Percentiles rank a stretch among this genome's conserved stretches.
phyloP scores from a whole-genome alignment of 2,113 vertebrate species.

The Hiodon tergisus region DNA sequence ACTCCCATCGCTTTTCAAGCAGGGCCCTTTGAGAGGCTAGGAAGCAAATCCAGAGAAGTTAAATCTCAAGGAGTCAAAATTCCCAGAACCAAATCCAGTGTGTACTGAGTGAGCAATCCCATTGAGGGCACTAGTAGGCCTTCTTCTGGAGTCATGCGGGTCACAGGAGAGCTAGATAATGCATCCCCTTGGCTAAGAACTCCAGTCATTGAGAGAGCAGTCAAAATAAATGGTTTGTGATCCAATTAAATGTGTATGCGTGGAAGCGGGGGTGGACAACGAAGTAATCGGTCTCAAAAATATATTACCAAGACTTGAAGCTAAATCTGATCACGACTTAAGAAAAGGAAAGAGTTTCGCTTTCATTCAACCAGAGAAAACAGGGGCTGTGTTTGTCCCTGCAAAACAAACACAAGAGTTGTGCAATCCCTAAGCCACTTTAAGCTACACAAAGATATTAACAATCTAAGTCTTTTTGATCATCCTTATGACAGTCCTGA shows the following conservation, averaged over 20 bases:
- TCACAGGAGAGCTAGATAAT: background rate
- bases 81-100: background rate
- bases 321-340: background rate
- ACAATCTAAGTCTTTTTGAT: constrained; percentile 30
- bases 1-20: background rate
- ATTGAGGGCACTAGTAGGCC: background rate
- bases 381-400: background rate
- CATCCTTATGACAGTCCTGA: constrained; percentile 23
- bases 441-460: constrained; percentile 27
- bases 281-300: background rate
- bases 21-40: background rate
- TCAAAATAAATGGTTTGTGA: constrained; percentile 1
- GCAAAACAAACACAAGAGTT: constrained; percentile 18
- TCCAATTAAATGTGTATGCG: constrained; percentile 6
- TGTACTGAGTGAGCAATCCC: background rate
- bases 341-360: background rate
- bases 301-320: background rate
- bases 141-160: background rate
- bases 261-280: background rate
- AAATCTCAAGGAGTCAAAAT: no score
- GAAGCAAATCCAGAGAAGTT: background rate
- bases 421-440: constrained; percentile 23
- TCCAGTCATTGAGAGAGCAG: background rate
- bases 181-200: background rate
- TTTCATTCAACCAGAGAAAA: constrained; percentile 2